Conservation (phyloP, 2,888 invertebrate genomes). For the Azorinus chamasolen region DNA sequence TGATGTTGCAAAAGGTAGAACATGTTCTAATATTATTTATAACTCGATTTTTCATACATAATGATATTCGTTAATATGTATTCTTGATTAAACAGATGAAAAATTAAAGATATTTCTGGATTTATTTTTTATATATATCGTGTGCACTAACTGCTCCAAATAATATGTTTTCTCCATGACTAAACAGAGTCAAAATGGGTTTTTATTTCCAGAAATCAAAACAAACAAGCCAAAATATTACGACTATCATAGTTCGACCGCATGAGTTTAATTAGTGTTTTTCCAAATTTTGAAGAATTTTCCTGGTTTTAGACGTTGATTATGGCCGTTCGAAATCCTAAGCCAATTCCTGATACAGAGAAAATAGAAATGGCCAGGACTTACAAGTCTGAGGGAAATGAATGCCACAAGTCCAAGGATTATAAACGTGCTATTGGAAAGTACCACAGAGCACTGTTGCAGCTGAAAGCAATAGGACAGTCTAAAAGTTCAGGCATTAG, state of each 20-base stretch:
- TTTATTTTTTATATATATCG: too few relatives aligned
- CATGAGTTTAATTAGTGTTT: neutral
- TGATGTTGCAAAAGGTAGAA: too few relatives aligned
- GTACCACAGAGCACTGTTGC: conserved; percentile 83
- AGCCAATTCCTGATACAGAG: conserved; percentile 27
- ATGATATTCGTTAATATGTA: too few relatives aligned
- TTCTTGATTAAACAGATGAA: too few relatives aligned
- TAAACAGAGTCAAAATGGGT: too few relatives aligned
- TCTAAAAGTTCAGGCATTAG: conserved; percentile 56
- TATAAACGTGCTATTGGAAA: conserved; percentile 81
- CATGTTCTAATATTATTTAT: too few relatives aligned
- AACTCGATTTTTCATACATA: too few relatives aligned
- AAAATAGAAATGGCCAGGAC: conserved; percentile 73
- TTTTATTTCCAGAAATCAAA: too few relatives aligned
- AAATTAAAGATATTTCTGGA: too few relatives aligned
- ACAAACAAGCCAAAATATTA: conserved; percentile 13
- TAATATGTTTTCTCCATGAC: too few relatives aligned
- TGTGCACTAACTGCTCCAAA: too few relatives aligned
- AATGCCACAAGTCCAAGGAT: conserved; percentile 75
- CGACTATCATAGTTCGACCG: conserved; percentile 34
- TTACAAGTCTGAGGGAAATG: conserved; percentile 83
- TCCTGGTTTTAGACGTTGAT: too few relatives aligned
- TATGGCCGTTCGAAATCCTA: conserved; percentile 36
- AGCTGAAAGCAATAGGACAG: conserved; percentile 77
- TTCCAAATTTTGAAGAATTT: neutral